Evolutionary conservation across 1,140 invertebrate species (phyloP).

Genomic region (Caenorhabditis latens): DNA sequence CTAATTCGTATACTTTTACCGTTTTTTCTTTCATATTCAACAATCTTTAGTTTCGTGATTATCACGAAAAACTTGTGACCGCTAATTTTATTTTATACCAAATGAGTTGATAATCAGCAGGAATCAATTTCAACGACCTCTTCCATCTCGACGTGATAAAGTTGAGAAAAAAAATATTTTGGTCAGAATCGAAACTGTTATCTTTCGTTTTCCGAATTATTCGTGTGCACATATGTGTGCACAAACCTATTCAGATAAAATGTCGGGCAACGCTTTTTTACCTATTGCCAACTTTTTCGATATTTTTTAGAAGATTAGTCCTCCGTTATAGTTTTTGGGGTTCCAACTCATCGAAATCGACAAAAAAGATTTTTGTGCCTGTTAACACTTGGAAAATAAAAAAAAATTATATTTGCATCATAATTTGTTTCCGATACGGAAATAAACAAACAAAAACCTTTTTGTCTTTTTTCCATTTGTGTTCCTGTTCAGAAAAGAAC

Average conservation of each 20-base stretch:
- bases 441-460: no score
- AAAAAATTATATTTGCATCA: no score
- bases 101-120: slow-evolving; percentile 22
- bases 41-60: slow-evolving; percentile 5
- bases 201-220: not conserved
- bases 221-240: slow-evolving; percentile 12
- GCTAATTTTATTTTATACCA: slow-evolving; percentile 7
- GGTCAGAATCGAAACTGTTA: not conserved
- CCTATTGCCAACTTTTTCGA: not conserved
- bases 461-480: no score
- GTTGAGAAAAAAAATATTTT: slow-evolving; percentile 10
- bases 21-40: not conserved
- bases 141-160: not conserved
- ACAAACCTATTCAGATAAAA: not conserved
- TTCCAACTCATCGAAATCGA: no score
- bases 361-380: no score
- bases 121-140: slow-evolving; percentile 20
- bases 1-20: slow-evolving; percentile 39
- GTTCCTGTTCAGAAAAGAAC: no score
- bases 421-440: no score
- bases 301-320: not conserved
- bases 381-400: no score
- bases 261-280: not conserved
- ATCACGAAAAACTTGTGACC: slow-evolving; percentile 41
- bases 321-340: no score